Base-by-base conservation (phyloP, 2,888 invertebrate species). In the Cecidostiba fungosa region DNA sequence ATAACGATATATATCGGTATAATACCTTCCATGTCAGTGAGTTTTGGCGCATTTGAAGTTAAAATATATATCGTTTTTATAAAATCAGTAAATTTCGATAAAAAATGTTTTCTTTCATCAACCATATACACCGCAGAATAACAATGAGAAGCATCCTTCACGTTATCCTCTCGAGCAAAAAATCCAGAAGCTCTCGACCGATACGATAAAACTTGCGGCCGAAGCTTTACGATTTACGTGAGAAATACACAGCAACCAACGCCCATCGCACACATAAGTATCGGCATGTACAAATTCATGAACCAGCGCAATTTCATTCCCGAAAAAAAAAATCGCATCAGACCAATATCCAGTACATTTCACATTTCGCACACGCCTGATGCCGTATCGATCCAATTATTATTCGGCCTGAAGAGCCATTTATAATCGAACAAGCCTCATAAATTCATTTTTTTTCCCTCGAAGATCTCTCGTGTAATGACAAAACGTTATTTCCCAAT, bases 71-170 rank as follows among this genome's bases (percentile, higher is more conserved):
- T n/a, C n/a, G n/a, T n/a, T n/a, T n/a, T n/a, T n/a, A n/a, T n/a
- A n/a, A n/a, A n/a, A n/a, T n/a, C n/a, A n/a, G n/a, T n/a, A n/a
- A n/a, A n/a, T n/a, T n/a, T n/a, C n/a, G n/a, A n/a, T n/a, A n/a
- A n/a, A n/a, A n/a, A n/a, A n/a, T n/a, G n/a, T n/a, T n/a, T n/a
- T n/a, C n/a, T n/a, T n/a, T n/a, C n/a, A n/a, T n/a, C n/a, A n/a
- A n/a, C n/a, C n/a, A n/a, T n/a, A n/a, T n/a, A n/a, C 54, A 54
- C 19, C 54, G n/a, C 54, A 23, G 54, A 59, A 59, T 59, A 59
- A 59, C 54, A 59, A 59, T 59, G 54, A 4, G 54, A 59, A 59
- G 54, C n/a, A 59, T 59, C 23, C 54, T 59, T 59, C n/a, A 59
- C 6, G 54, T n/a, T 59, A 59, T 2, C 8, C n/a, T 3, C n/a